A percentile compares a stretch with the other conserved stretches of the same genome.
phyloP scores from a whole-genome alignment of 2,113 vertebrate species.

The Perca flavescens region DNA sequence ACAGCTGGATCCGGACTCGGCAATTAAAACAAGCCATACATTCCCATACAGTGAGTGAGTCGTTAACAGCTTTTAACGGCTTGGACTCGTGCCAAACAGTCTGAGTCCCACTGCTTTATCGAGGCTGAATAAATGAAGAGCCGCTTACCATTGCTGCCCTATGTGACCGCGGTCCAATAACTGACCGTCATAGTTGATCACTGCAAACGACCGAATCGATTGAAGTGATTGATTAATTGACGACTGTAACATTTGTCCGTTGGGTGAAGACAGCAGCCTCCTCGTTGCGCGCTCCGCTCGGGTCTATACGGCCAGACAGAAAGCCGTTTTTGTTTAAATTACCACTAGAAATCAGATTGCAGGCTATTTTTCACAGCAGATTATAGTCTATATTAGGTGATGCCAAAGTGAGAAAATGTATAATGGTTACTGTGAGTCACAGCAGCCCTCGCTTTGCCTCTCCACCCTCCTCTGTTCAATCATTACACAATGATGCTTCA shows the following conservation, averaged over 20 bases:
- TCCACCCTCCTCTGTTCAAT: too few relatives aligned
- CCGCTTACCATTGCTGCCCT: background rate
- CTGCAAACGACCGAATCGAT: slow-evolving; percentile 56
- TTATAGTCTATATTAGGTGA: background rate
- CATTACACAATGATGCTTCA: slow-evolving; percentile 74
- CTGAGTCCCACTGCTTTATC: background rate
- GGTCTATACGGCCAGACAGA: slow-evolving; percentile 56
- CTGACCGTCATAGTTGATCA: slow-evolving; percentile 55
- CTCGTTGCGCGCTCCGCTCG: background rate
- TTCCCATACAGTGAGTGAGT: background rate
- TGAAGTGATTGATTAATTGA: slow-evolving; percentile 61
- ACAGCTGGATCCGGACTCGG: slow-evolving; percentile 15
- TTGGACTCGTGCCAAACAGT: slow-evolving; percentile 60
- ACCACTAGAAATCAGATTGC: background rate
- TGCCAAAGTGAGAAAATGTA: background rate
- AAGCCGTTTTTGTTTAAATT: slow-evolving; percentile 17
- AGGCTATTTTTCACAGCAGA: background rate
- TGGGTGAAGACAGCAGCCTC: slow-evolving; percentile 24
- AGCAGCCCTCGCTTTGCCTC: slow-evolving; percentile 41
- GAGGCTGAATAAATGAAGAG: slow-evolving; percentile 15
- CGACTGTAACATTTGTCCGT: slow-evolving; percentile 33
- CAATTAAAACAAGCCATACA: background rate
- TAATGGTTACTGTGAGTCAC: slow-evolving; percentile 32
- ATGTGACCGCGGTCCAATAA: slow-evolving; percentile 39
- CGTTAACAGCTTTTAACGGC: slow-evolving; percentile 27